Evolutionary conservation across 2,113 vertebrate genomes (phyloP).

Genomic region (Rhea pennata): DNA sequence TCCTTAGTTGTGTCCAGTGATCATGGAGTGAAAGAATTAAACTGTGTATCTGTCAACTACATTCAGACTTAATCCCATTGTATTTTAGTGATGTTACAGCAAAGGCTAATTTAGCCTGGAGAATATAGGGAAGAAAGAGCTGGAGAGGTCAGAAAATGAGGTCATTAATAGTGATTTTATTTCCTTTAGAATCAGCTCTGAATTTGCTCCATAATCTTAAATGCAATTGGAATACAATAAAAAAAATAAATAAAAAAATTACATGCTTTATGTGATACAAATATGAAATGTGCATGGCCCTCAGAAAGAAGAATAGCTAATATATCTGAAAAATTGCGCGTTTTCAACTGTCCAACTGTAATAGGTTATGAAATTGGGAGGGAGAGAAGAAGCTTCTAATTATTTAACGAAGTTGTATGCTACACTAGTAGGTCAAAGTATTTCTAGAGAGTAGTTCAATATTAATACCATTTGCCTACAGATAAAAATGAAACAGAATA

Average conservation of each 20-base stretch:
- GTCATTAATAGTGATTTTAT: neutral
- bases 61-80: neutral
- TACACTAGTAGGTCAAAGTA: slow-evolving; percentile 16
- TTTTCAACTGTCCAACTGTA: neutral
- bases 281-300: neutral
- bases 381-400: neutral
- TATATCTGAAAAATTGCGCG: neutral
- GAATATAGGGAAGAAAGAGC: neutral
- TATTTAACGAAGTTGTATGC: neutral
- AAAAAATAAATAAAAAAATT: neutral
- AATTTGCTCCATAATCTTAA: neutral
- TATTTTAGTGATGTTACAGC: neutral
- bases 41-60: neutral
- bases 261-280: neutral
- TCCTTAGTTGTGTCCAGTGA: neutral
- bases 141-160: neutral
- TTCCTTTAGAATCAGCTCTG: neutral
- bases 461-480: slow-evolving; percentile 9
- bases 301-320: neutral
- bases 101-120: neutral
- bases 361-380: neutral
- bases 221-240: neutral
- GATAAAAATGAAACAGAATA: slow-evolving; percentile 27
- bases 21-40: neutral
- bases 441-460: slow-evolving; percentile 18